These are phyloP conservation scores for Mustela erminea DNA, from an alignment of 2,797 vertebrate species.

Conservation along the genomic window DNA sequence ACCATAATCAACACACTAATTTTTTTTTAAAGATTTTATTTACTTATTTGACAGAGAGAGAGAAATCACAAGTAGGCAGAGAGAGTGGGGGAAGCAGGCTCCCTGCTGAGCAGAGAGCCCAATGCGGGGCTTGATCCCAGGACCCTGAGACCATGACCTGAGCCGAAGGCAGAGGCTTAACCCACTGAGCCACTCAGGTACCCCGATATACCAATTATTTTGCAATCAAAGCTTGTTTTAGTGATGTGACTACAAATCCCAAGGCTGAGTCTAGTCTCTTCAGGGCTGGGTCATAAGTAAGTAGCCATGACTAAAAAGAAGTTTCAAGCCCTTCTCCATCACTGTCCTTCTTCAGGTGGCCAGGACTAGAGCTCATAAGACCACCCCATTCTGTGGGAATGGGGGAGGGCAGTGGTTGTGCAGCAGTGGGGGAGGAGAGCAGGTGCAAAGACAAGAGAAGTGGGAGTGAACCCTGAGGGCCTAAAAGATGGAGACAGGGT, in stretches of 20 bases:
- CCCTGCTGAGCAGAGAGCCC: too few species aligned
- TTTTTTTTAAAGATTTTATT: background rate
- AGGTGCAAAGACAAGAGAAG: background rate
- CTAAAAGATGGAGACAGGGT: background rate
- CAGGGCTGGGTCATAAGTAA: background rate
- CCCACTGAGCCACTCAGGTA: too few species aligned
- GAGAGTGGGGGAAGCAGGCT: too few species aligned
- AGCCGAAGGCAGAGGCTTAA: too few species aligned
- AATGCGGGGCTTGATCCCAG: too few species aligned
- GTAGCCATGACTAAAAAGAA: background rate
- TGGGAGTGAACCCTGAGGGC: background rate
- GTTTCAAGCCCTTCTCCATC: background rate
- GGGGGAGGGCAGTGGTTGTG: background rate
- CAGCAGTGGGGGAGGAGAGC: background rate
- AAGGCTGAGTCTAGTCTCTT: background rate
- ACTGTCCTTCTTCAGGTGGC: background rate
- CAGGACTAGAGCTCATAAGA: background rate
- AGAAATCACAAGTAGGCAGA: too few species aligned
- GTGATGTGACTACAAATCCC: background rate
- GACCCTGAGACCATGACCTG: too few species aligned
- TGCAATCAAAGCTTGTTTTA: background rate
- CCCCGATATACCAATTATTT: background rate
- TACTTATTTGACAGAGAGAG: too few species aligned
- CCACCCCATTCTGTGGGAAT: background rate
- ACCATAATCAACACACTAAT: background rate